Evolutionary conservation across 35 echinoderm and acorn worm genomes (phyloP).

Genomic region (Ptychodera flava): DNA sequence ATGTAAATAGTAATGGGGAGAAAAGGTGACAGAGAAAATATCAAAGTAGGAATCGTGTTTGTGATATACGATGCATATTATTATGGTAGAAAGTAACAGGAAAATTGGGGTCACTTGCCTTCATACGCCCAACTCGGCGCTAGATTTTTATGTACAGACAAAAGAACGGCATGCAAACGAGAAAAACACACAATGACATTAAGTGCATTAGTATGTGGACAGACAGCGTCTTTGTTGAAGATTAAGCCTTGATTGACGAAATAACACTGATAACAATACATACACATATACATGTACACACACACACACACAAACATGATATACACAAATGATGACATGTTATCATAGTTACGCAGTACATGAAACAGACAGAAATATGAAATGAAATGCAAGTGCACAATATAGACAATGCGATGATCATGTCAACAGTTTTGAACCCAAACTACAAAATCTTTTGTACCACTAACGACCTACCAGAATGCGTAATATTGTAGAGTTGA

Average conservation of each 20-base stretch:
- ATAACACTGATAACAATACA: constrained; percentile 4
- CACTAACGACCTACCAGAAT: no score
- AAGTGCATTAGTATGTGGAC: neutral
- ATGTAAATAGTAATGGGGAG: no score
- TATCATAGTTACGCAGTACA: constrained; percentile 8
- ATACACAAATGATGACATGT: no score
- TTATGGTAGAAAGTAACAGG: neutral
- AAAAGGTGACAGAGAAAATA: no score
- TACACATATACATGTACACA: neutral
- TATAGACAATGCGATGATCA: neutral
- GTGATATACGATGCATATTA: no score
- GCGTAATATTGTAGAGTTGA: no score
- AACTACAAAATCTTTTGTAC: no score
- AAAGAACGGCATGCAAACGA: neutral
- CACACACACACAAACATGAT: no score
- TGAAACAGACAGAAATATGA: neutral
- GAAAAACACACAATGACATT: neutral
- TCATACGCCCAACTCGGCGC: constrained; percentile 63
- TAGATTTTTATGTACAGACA: no score
- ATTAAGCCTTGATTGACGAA: neutral
- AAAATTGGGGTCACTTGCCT: constrained; percentile 44
- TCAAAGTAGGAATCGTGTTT: no score
- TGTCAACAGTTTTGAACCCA: no score
- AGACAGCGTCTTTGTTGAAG: neutral
- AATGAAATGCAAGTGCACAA: constrained; percentile 3